Conservation (phyloP, 1,140 invertebrate genomes). For the Nilaparvata lugens region DNA sequence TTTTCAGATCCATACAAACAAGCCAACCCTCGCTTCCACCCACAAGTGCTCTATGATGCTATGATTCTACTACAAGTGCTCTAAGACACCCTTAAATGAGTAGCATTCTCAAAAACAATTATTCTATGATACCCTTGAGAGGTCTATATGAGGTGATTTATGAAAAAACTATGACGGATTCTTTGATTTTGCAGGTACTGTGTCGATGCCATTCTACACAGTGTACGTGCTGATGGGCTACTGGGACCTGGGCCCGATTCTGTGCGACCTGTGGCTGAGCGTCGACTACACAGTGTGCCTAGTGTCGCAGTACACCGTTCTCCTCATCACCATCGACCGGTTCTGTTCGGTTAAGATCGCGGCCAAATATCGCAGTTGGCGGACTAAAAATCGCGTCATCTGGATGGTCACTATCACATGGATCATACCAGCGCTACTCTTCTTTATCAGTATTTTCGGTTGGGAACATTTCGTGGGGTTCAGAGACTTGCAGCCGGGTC, state of each 20-base stretch:
- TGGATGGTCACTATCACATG: slow-evolving; percentile 95
- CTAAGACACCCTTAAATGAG: too few species aligned
- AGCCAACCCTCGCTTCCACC: too few species aligned
- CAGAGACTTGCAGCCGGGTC: slow-evolving; percentile 71
- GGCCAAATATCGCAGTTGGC: slow-evolving; percentile 93
- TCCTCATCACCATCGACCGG: slow-evolving; percentile 95
- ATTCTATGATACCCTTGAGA: too few species aligned
- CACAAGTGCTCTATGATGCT: too few species aligned
- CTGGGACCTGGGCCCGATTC: slow-evolving; percentile 91
- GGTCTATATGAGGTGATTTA: too few species aligned
- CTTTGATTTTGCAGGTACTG: slow-evolving; percentile 55
- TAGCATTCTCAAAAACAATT: too few species aligned
- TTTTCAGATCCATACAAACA: too few species aligned
- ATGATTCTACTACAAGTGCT: too few species aligned
- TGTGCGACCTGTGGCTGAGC: slow-evolving; percentile 98
- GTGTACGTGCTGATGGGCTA: slow-evolving; percentile 92
- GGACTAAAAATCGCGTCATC: slow-evolving; percentile 85
- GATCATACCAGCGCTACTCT: slow-evolving; percentile 93
- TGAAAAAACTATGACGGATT: background rate
- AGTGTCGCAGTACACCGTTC: slow-evolving; percentile 97
- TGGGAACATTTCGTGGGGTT: slow-evolving; percentile 97
- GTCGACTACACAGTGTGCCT: slow-evolving; percentile 98
- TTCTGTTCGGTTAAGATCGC: slow-evolving; percentile 99
- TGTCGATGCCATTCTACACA: slow-evolving; percentile 93
- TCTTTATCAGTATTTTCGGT: slow-evolving; percentile 97